phyloP scores from a whole-genome alignment of 2,888 invertebrate species.

The Xylophagus ater region DNA sequence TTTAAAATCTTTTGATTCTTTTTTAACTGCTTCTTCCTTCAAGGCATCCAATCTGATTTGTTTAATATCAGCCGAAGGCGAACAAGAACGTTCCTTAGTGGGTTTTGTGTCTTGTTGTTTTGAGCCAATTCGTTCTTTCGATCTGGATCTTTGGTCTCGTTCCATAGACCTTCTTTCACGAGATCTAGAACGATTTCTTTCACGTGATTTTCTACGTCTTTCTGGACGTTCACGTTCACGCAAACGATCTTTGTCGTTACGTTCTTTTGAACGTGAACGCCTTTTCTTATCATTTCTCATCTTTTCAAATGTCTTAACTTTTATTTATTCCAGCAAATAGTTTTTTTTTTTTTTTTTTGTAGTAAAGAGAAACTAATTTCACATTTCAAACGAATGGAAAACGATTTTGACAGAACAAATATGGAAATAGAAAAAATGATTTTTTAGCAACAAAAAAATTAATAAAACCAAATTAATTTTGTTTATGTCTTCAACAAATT shows the following conservation, averaged over 20 bases:
- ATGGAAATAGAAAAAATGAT: too few species aligned
- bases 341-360: too few species aligned
- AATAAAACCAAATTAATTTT: too few species aligned
- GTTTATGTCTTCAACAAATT: too few species aligned
- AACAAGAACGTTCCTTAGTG: neutral
- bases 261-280: conserved; percentile 41
- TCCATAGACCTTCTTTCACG: conserved; percentile 25
- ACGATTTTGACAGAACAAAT: too few species aligned
- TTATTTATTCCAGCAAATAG: too few species aligned
- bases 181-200: conserved; percentile 28
- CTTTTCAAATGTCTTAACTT: conserved; percentile 1
- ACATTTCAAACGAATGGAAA: too few species aligned
- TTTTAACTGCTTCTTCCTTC: conserved; percentile 33
- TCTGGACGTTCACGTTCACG: conserved; percentile 25
- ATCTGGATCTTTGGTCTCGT: conserved; percentile 28
- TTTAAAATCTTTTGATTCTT: conserved; percentile 39
- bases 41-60: conserved; percentile 12
- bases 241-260: conserved; percentile 27
- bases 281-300: conserved; percentile 44
- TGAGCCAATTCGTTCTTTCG: conserved; percentile 26
- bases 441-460: too few species aligned
- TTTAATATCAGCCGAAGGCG: conserved; percentile 10
- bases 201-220: conserved; percentile 29
- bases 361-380: too few species aligned
- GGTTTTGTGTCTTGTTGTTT: conserved; percentile 24